phyloP scores from a whole-genome alignment of 1,140 invertebrate species.

The Thereuonema tuberculata region DNA sequence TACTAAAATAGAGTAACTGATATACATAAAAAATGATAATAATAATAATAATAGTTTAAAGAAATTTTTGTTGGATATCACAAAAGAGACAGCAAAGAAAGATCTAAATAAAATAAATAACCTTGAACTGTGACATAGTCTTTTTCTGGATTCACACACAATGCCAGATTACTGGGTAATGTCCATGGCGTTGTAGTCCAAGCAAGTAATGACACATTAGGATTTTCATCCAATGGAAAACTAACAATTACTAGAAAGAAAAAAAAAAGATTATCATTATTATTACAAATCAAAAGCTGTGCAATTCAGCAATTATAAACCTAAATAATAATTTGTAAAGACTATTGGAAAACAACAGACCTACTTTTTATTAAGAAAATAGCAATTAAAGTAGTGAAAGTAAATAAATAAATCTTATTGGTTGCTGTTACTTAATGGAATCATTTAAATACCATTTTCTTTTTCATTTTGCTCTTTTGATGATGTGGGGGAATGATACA shows the following conservation, averaged over 20 bases:
- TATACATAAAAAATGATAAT: not conserved
- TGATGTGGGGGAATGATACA: no score
- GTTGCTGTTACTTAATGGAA: no score
- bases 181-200: conserved; percentile 99
- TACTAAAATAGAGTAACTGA: no score
- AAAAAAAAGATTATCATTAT: conserved; percentile 12
- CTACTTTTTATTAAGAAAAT: not conserved
- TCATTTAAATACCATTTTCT: no score
- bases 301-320: conserved; percentile 7
- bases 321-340: conserved; percentile 4
- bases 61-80: conserved; percentile 4
- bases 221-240: conserved; percentile 61
- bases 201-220: conserved; percentile 59
- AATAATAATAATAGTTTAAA: not conserved
- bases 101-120: conserved; percentile 31
- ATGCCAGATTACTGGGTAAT: conserved; percentile 85
- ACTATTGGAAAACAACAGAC: conserved; percentile 9
- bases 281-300: conserved; percentile 2
- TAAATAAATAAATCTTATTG: no score
- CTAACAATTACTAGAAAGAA: conserved; percentile 55
- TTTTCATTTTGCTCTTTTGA: no score
- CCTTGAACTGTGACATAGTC: conserved; percentile 71
- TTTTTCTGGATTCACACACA: conserved; percentile 85
- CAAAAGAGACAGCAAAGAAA: conserved; percentile 7
- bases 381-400: no score